phyloP scores from a whole-genome alignment of 2,888 invertebrate species.

The Margaritifera margaritifera region DNA sequence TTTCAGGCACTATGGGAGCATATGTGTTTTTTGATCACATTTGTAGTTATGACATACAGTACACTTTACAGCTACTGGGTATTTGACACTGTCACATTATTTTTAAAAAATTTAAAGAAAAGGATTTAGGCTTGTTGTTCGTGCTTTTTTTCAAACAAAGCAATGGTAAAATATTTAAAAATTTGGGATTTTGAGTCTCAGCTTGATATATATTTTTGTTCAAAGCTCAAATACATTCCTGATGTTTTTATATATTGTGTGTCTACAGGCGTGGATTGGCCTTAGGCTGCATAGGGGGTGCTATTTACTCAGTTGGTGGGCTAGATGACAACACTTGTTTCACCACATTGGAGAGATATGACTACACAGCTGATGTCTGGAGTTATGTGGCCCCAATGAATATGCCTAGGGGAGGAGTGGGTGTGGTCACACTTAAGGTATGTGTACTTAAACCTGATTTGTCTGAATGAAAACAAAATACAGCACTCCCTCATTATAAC shows the following conservation, averaged over 20 bases:
- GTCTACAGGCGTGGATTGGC: slow-evolving; percentile 73
- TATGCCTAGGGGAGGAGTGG: slow-evolving; percentile 74
- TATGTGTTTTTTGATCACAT: too few species aligned
- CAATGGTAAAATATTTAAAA: too few species aligned
- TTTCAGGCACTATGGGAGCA: too few species aligned
- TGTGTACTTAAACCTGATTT: slow-evolving; percentile 4
- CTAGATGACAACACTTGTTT: slow-evolving; percentile 75
- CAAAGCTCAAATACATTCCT: too few species aligned
- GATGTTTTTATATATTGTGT: too few species aligned
- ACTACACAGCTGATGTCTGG: slow-evolving; percentile 73
- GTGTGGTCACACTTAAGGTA: slow-evolving; percentile 72
- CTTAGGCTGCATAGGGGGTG: slow-evolving; percentile 74
- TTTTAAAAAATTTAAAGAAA: background rate
- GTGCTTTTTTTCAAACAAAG: background rate
- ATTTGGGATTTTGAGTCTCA: too few species aligned
- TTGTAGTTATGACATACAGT: too few species aligned
- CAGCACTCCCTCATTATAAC: background rate
- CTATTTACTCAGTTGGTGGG: slow-evolving; percentile 75
- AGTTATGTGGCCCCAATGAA: slow-evolving; percentile 73
- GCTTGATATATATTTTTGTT: too few species aligned
- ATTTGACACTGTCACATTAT: background rate
- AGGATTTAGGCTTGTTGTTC: background rate
- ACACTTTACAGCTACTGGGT: background rate
- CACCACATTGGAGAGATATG: slow-evolving; percentile 74
- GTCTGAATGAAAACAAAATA: background rate